These are phyloP conservation scores for Agonopterix heracliana DNA, from an alignment of 2,888 invertebrate genomes.

Conservation along the genomic window DNA sequence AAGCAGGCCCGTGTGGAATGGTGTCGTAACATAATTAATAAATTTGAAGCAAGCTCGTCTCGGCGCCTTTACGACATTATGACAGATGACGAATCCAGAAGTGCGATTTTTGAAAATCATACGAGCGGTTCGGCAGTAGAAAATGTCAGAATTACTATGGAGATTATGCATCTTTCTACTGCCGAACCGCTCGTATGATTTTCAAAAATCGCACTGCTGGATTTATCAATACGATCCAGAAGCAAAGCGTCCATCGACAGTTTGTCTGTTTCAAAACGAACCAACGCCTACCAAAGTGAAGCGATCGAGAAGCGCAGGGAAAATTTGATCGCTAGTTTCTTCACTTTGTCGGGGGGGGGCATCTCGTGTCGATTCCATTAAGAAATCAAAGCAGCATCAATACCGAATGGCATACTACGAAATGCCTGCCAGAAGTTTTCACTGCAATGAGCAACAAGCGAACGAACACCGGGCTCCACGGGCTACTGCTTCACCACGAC, in stretches of 20 bases:
- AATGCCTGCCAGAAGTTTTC: neutral
- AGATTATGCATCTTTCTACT: no score
- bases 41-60: constrained; percentile 1
- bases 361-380: neutral
- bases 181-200: no score
- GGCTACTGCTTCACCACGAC: neutral
- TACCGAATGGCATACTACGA: neutral
- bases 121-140: no score
- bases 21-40: constrained; percentile 5
- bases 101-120: no score
- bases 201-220: neutral
- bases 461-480: neutral
- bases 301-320: constrained; percentile 3
- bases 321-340: neutral
- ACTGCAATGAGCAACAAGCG: neutral
- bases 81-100: no score
- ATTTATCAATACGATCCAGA: constrained; percentile 8
- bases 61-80: neutral
- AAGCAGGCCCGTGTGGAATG: constrained; percentile 7
- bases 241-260: constrained; percentile 5
- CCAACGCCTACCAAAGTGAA: constrained; percentile 4
- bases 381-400: neutral
- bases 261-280: constrained; percentile 7
- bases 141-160: no score
- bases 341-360: neutral